Conservation (phyloP, 2,888 invertebrate species). For the Xestia sexstrigata region DNA sequence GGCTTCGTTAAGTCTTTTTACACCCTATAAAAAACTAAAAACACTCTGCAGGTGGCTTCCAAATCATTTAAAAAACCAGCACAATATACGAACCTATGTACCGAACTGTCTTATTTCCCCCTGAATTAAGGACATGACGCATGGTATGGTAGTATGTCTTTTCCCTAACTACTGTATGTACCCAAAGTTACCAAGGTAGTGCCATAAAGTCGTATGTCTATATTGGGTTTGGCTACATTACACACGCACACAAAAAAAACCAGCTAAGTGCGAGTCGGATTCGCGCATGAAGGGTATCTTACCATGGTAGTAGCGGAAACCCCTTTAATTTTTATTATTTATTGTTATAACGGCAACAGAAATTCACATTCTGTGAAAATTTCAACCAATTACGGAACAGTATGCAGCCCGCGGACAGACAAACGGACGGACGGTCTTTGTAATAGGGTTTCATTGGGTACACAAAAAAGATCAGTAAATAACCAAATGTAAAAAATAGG, state of each 20-base stretch:
- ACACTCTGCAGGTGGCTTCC: neutral
- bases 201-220: neutral
- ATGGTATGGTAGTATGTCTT: neutral
- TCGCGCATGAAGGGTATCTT: no score
- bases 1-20: no score
- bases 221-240: neutral
- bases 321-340: no score
- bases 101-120: neutral
- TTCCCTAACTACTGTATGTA: neutral
- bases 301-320: no score
- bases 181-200: neutral
- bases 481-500: neutral
- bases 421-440: no score
- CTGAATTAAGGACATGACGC: slow-evolving; percentile 2
- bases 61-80: slow-evolving; percentile 10
- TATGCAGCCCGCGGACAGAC: no score
- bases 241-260: neutral
- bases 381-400: no score
- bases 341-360: no score
- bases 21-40: neutral
- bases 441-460: no score
- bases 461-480: neutral
- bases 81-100: neutral
- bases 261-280: no score
- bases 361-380: no score